A percentile compares a stretch with the other conserved stretches of the same genome.
Conservation (phyloP, 2,888 invertebrate species). For the Drosophila bunnanda region DNA sequence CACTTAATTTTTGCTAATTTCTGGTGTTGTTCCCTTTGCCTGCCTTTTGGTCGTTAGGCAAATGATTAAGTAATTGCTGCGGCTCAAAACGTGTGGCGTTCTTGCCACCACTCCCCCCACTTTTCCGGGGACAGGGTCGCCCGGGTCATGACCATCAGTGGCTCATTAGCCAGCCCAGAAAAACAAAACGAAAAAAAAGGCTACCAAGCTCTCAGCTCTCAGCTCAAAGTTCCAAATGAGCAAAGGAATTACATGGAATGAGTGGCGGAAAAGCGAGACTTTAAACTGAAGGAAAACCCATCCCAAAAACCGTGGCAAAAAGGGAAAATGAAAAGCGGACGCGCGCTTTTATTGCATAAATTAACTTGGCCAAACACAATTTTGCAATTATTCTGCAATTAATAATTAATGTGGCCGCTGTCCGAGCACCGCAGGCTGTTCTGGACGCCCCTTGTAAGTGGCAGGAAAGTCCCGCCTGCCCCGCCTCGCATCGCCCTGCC, state of each 20-base stretch:
- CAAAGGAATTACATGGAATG: slow-evolving; percentile 40
- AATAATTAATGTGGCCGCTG: slow-evolving; percentile 74
- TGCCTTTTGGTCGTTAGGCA: slow-evolving; percentile 56
- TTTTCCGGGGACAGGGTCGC: slow-evolving; percentile 24
- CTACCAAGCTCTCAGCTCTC: background rate
- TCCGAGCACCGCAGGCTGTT: slow-evolving; percentile 18
- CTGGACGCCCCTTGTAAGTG: slow-evolving; percentile 12
- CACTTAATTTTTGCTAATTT: slow-evolving; percentile 45
- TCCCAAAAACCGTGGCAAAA: background rate
- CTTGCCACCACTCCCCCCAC: background rate
- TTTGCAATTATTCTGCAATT: slow-evolving; percentile 81
- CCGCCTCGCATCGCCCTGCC: no score
- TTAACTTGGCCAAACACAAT: slow-evolving; percentile 79
- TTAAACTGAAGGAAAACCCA: slow-evolving; percentile 20
- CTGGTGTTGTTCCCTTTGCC: slow-evolving; percentile 42
- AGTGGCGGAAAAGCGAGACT: slow-evolving; percentile 11
- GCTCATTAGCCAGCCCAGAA: slow-evolving; percentile 58
- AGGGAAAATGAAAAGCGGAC: slow-evolving; percentile 11
- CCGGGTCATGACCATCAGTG: slow-evolving; percentile 50
- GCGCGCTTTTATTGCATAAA: slow-evolving; percentile 73
- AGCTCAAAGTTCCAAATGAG: slow-evolving; percentile 38
- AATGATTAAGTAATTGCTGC: slow-evolving; percentile 65
- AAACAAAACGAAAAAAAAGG: slow-evolving; percentile 4
- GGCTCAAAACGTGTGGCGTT: slow-evolving; percentile 15
- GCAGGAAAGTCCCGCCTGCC: no score